Conservation (phyloP, 2,113 vertebrate genomes). For the Taxidea taxus region DNA sequence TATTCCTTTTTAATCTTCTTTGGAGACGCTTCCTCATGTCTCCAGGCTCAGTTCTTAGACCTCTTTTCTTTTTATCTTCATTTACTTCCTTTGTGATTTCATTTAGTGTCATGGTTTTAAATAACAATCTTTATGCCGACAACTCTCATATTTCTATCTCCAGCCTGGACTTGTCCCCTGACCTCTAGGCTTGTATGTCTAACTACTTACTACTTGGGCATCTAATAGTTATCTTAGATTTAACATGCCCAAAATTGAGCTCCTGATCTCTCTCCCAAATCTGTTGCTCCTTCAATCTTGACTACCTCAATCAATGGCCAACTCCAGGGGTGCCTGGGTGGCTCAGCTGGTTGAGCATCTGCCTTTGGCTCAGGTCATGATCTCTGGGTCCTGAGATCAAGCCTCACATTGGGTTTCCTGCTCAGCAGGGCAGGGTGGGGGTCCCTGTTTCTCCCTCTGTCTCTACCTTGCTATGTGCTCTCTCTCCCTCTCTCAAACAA, state of each 20-base stretch:
- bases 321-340: not conserved
- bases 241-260: not conserved
- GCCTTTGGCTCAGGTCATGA: not conserved
- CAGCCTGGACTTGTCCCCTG: not conserved
- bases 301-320: constrained; percentile 17
- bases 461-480: no score
- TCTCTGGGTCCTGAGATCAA: not conserved
- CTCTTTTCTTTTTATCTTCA: not conserved
- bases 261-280: constrained; percentile 21
- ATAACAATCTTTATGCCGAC: not conserved
- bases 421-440: no score
- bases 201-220: not conserved
- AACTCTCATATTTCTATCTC: not conserved
- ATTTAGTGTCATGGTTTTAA: constrained; percentile 8
- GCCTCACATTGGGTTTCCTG: not conserved
- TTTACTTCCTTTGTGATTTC: constrained; percentile 35
- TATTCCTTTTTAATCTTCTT: not conserved
- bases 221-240: constrained; percentile 7
- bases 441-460: not conserved
- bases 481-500: no score
- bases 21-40: not conserved
- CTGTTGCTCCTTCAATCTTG: not conserved
- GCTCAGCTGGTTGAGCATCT: not conserved
- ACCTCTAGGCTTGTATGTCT: not conserved
- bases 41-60: constrained; percentile 7